Conservation (phyloP, 2,888 invertebrate species). For the Epistrophella euchroma region DNA sequence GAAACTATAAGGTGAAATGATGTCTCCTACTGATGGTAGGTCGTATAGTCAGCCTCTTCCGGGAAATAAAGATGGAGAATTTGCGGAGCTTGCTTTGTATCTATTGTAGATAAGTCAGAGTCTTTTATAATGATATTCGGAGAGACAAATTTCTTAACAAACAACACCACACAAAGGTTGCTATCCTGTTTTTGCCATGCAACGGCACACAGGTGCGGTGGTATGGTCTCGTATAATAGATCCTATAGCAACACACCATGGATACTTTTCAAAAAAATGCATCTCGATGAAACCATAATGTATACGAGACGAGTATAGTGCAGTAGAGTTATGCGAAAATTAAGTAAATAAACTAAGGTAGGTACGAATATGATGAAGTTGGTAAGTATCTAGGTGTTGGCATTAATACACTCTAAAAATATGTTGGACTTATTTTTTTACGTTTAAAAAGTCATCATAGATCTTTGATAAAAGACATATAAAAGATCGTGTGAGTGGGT, state of each 20-base stretch:
- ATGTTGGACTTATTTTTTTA: not conserved
- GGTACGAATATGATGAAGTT: not conserved
- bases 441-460: too few species aligned
- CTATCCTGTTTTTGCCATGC: constrained; percentile 4
- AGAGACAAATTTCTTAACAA: constrained; percentile 71
- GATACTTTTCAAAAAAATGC: constrained; percentile 22
- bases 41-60: constrained; percentile 11
- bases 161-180: constrained; percentile 52
- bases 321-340: not conserved
- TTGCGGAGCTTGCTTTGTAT: constrained; percentile 26
- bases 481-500: too few species aligned
- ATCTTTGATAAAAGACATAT: too few species aligned
- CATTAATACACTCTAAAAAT: not conserved
- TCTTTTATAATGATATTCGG: constrained; percentile 67
- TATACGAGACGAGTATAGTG: not conserved
- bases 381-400: not conserved
- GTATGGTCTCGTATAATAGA: not conserved
- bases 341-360: not conserved
- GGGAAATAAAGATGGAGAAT: not conserved
- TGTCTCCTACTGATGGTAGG: not conserved
- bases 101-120: constrained; percentile 46
- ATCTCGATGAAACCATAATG: not conserved
- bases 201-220: not conserved
- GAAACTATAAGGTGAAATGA: constrained; percentile 40
- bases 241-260: constrained; percentile 18